phyloP scores from a whole-genome alignment of 2,888 invertebrate genomes.

The Bedellia somnulentella region DNA sequence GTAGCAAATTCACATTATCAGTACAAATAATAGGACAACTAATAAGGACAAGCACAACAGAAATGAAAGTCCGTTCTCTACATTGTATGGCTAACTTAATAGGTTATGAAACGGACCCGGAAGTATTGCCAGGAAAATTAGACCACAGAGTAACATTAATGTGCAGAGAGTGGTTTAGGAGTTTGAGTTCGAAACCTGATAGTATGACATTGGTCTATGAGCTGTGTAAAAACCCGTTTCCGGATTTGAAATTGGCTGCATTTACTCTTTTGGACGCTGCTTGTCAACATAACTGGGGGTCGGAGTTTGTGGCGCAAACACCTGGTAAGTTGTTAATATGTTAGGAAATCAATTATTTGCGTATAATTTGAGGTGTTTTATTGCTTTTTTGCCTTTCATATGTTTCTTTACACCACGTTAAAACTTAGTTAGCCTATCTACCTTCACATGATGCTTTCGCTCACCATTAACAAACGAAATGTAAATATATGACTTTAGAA shows the following conservation, averaged over 20 bases:
- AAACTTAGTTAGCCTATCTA: too few relatives aligned
- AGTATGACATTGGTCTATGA: constrained; percentile 65
- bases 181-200: constrained; percentile 26
- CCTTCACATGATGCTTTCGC: too few relatives aligned
- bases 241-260: constrained; percentile 73
- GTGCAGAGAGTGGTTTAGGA: constrained; percentile 54
- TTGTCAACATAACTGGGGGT: constrained; percentile 78
- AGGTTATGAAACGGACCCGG: constrained; percentile 36
- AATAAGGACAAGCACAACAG: constrained; percentile 64
- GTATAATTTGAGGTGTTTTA: too few relatives aligned
- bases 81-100: constrained; percentile 65
- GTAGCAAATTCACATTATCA: constrained; percentile 41
- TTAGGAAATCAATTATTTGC: neutral
- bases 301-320: constrained; percentile 68
- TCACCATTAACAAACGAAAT: neutral
- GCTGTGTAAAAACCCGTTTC: constrained; percentile 76
- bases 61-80: constrained; percentile 69
- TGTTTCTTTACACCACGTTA: too few relatives aligned
- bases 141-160: constrained; percentile 48
- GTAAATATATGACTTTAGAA: constrained; percentile 1
- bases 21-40: constrained; percentile 63
- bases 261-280: constrained; percentile 68
- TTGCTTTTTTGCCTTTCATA: too few relatives aligned
- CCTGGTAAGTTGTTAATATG: constrained; percentile 54
- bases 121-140: constrained; percentile 30